phyloP scores from a whole-genome alignment of 2,113 vertebrate genomes.

The Alethe diademata region DNA sequence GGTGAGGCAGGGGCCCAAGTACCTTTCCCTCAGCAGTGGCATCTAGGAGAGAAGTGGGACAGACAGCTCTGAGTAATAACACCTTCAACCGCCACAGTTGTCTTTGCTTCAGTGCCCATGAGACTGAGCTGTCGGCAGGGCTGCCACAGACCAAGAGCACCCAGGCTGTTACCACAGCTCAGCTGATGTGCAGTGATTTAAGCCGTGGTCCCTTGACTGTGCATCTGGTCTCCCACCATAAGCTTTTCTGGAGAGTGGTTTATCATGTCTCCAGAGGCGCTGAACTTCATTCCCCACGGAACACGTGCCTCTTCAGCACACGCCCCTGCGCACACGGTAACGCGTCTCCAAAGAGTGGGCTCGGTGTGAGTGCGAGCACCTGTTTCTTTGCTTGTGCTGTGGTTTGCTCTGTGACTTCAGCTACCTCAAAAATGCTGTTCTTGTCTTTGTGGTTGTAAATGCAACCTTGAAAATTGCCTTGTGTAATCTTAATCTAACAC shows the following conservation, averaged over 20 bases:
- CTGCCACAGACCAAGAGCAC: not conserved
- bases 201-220: not conserved
- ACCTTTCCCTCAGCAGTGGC: not conserved
- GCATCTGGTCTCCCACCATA: not conserved
- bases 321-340: not conserved
- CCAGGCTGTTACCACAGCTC: not conserved
- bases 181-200: constrained; percentile 34
- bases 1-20: not conserved
- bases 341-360: constrained; percentile 45
- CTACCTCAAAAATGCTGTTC: constrained; percentile 72
- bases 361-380: constrained; percentile 7
- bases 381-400: constrained; percentile 49
- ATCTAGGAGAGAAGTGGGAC: constrained; percentile 41
- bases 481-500: constrained; percentile 39
- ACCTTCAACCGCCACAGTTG: constrained; percentile 16
- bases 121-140: not conserved
- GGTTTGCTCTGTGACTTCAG: constrained; percentile 63
- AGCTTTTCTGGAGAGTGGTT: not conserved
- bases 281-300: not conserved
- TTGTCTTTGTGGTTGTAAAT: constrained; percentile 53
- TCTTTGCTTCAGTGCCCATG: constrained; percentile 49
- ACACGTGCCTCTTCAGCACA: constrained; percentile 1
- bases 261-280: not conserved
- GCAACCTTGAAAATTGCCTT: constrained; percentile 61
- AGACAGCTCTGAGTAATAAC: constrained; percentile 65